Conservation (phyloP, 2,113 vertebrate species). For the Circaetus cinerascens region DNA sequence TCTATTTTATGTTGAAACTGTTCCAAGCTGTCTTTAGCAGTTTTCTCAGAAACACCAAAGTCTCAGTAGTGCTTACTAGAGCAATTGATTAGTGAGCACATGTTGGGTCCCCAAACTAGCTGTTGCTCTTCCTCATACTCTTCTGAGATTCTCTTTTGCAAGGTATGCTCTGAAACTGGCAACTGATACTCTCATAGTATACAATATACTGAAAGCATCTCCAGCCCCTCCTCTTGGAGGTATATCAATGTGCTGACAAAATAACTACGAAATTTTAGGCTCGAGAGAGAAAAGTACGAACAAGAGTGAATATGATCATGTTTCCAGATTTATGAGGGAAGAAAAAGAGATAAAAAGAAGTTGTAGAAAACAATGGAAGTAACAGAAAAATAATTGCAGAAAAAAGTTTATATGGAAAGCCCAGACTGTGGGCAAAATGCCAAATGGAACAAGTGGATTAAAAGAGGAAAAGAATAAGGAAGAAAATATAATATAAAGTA, state of each 20-base stretch:
- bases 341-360: not conserved
- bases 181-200: not conserved
- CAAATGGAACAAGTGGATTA: not conserved
- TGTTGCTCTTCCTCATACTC: not conserved
- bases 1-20: not conserved
- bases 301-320: not conserved
- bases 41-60: not conserved
- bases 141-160: not conserved
- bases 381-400: not conserved
- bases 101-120: not conserved
- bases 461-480: not conserved
- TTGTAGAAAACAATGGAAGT: not conserved
- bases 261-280: not conserved
- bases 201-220: rapidly evolving
- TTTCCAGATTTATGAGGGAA: not conserved
- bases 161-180: not conserved
- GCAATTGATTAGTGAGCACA: not conserved
- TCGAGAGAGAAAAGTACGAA: not conserved
- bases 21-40: not conserved
- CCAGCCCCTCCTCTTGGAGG: not conserved
- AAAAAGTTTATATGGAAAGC: not conserved
- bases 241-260: not conserved
- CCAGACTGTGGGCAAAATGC: not conserved
- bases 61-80: not conserved
- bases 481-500: not conserved